Conservation (phyloP, 2,797 vertebrate genomes). For the Hydrophis major region DNA sequence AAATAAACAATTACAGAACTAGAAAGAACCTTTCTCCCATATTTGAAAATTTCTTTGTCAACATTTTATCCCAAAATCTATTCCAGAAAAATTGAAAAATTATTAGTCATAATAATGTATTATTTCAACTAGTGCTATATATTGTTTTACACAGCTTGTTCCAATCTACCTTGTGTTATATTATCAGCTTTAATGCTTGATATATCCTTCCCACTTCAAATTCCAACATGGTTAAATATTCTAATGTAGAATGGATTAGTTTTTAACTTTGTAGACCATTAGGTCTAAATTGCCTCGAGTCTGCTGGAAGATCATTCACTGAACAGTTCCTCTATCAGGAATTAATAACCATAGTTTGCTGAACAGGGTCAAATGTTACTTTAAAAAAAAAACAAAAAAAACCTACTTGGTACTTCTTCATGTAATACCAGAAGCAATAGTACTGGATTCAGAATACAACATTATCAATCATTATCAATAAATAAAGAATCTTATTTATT, state of each 20-base stretch:
- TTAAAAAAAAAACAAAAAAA: not conserved
- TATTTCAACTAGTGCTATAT: not conserved
- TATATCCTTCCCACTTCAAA: not conserved
- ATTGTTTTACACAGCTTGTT: not conserved
- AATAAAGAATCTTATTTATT: not conserved
- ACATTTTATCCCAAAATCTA: not conserved
- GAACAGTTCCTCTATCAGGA: not conserved
- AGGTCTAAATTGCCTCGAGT: not conserved
- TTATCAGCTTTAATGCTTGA: not conserved
- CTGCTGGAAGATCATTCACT: not conserved
- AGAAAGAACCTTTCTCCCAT: not conserved
- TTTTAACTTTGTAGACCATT: not conserved
- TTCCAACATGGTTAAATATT: not conserved
- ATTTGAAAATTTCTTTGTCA: not conserved
- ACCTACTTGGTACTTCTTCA: not conserved
- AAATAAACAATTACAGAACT: not conserved
- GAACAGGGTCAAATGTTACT: not conserved
- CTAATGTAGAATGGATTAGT: not conserved
- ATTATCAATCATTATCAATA: not conserved
- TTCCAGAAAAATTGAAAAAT: not conserved
- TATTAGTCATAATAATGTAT: not conserved
- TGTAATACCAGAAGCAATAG: not conserved
- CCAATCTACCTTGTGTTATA: not conserved
- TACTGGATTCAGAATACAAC: not conserved
- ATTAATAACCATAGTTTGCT: not conserved